Base-by-base conservation (phyloP, 2,797 vertebrate genomes). In the Halcyon badia region DNA sequence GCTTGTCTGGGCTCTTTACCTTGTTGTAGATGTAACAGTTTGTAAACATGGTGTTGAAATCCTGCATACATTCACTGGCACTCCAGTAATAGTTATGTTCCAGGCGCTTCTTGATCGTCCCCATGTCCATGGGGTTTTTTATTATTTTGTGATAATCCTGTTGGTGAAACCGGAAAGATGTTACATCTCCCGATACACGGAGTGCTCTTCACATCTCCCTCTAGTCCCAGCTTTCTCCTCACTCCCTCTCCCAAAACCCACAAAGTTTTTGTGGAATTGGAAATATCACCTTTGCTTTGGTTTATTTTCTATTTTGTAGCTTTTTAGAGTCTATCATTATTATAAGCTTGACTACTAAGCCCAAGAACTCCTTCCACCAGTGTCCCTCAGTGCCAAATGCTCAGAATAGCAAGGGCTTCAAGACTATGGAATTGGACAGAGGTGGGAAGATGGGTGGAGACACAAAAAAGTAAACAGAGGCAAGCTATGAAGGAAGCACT, bases 1-100 rank as follows among this genome's bases (percentile, higher is more conserved):
- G 21, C 35, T 61, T 39, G 11, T 51, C 39, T 58, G 37, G 17
- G 25, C 6, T 33, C 15, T 96, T 97, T 97, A 99, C 99, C 99
- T 99, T 99, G 98, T 99, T 99, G 70, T 99, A 99, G 81, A 99
- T 99, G 96, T 99, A 99, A 97, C 99, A 99, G 90, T 99, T 99
- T 94, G 99, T 99, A 98, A 99, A 99, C 99, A 99, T 99, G 94
- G 99, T 99, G 98, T 99, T 99, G 98, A 99, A 99, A 97, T 99
- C 99, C 83, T 99, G 99, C 99, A 99, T 99, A 86, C 99, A 99
- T 96, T 99, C 99, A 66, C 98, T 99, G 2, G 99, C 99, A 42
- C 99, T 99, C 99, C 98, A 99, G 46, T 99, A 99, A 87, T 99
- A 99, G 85, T 98, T 99, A 83, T 99, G 99, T 94, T 99, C 99